phyloP scores from a whole-genome alignment of 2,113 vertebrate species.

The Clupea harengus region DNA sequence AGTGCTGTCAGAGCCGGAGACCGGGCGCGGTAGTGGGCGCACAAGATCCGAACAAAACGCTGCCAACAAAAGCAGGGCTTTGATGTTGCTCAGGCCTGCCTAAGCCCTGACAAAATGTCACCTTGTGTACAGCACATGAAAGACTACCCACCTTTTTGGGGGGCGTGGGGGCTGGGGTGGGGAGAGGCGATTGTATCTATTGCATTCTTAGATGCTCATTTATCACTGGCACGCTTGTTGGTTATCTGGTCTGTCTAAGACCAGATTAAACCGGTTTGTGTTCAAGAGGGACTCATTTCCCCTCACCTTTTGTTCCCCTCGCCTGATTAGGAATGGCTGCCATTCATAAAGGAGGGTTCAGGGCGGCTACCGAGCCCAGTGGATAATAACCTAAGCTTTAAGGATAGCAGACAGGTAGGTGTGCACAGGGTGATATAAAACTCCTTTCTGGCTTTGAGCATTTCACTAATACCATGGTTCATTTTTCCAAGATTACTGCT shows the following conservation, averaged over 20 bases:
- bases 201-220: constrained; percentile 43
- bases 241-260: constrained; percentile 64
- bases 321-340: constrained; percentile 58
- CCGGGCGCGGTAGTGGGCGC: constrained; percentile 27
- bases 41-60: constrained; percentile 39
- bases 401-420: constrained; percentile 37
- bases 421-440: constrained; percentile 45
- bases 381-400: constrained; percentile 42
- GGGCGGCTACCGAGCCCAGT: constrained; percentile 33
- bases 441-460: constrained; percentile 43
- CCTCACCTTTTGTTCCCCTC: constrained; percentile 60
- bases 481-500: constrained; percentile 51
- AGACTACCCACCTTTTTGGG: neutral
- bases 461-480: constrained; percentile 52
- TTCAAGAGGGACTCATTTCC: constrained; percentile 54
- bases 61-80: constrained; percentile 51
- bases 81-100: constrained; percentile 49
- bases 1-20: constrained; percentile 48
- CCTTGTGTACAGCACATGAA: constrained; percentile 34
- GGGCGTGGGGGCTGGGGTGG: constrained; percentile 46
- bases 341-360: constrained; percentile 28
- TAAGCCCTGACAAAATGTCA: constrained; percentile 61
- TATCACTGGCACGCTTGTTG: constrained; percentile 39
- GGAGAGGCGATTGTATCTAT: constrained; percentile 50
- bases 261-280: constrained; percentile 62